Evolutionary conservation across 2,113 vertebrate species (phyloP), one percentile per base, ranked within the genome.

Genomic region (Pagrus major): DNA sequence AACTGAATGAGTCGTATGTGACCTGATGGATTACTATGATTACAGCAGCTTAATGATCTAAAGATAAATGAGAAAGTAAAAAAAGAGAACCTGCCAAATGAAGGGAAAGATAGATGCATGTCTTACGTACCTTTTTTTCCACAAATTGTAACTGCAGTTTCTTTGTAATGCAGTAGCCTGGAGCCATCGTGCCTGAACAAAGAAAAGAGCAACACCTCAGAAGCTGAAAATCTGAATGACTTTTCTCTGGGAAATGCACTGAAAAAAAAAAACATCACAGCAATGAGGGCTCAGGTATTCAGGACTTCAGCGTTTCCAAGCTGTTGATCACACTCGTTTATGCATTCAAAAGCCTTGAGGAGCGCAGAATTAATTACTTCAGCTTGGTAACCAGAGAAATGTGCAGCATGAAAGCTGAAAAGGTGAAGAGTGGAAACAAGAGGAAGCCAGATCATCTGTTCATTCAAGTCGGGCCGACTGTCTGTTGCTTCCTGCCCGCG

Each of bases 331-430:
- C 31, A 21, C 18, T 41, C 2, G 4, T 70, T 76, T 63, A 63
- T 78, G 44, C 33, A 78, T 76, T 68, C 41, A 82, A 56, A 69
- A 54, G 78, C 74, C 59, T 68, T 5, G 47, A 76, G 73, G 71
- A 71, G 42, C 0, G n/a, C 29, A 72, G 47, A 76, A 75, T 77
- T 71, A 76, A 76, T 81, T 58, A 71, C 41, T 72, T 76, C 59
- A 65, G 58, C 64, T 59, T 15, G 55, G 46, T 69, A 58, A 79
- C 58, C 60, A 37, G 52, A 80, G 64, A 77, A 70, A 64, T 55
- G 61, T 79, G 65, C 70, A 12, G 56, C 51, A 66, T 37, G 25
- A 56, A 81, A 76, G 39, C 65, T 79, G 51, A 56, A 77, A 71
- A 75, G 64, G 64, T 74, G 65, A 66, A 12, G 27, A 75, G 44